A percentile compares a stretch with the other conserved stretches of the same genome.
Evolutionary conservation across 2,797 vertebrate genomes (phyloP).

Genomic region (Coccyzus lansbergi): DNA sequence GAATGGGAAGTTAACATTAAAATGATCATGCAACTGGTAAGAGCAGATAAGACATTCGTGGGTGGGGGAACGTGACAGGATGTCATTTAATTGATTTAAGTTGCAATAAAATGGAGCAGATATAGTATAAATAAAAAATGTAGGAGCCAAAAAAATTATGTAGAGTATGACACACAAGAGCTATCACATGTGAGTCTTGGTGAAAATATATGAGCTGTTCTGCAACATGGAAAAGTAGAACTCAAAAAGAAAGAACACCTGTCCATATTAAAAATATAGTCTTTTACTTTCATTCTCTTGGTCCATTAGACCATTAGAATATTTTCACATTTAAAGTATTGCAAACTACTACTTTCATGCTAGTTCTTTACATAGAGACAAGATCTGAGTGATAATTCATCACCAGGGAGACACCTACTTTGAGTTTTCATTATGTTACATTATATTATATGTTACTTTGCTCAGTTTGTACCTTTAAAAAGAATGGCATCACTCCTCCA

Average conservation of each 20-base stretch:
- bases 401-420: background rate
- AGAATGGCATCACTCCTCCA: background rate
- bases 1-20: background rate
- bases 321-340: background rate
- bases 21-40: background rate
- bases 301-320: background rate
- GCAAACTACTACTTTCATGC: background rate
- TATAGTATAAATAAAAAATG: background rate
- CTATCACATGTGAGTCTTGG: background rate
- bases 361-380: background rate
- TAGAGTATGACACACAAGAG: background rate
- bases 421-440: background rate
- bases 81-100: background rate
- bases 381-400: background rate
- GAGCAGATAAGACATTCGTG: background rate
- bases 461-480: background rate
- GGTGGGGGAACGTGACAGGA: background rate
- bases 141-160: background rate
- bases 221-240: background rate
- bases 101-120: background rate
- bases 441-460: background rate
- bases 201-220: background rate
- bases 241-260: background rate
- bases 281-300: background rate
- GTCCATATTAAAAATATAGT: background rate